Evolutionary conservation across 2,888 invertebrate genomes (phyloP), one percentile per base, ranked within the genome.

Genomic region (Cybosia mesomella): DNA sequence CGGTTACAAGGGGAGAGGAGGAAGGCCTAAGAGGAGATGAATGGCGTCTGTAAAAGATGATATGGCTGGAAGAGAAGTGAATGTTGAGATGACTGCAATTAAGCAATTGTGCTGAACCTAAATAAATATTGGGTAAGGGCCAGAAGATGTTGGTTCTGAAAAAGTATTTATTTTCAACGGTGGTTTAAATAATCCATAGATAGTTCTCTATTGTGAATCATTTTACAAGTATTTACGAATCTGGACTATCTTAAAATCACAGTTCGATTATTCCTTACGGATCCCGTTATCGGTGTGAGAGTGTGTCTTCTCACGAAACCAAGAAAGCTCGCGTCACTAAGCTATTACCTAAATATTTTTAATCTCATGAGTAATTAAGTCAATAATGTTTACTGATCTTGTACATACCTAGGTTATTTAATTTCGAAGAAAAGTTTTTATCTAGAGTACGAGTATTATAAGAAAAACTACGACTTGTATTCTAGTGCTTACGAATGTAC

Each of bases 261-360:
- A 90, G 92, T 91, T 89, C 87, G 85, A 87, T 89, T 82, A 86
- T 85, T 88, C 87, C 84, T 88, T 85, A 85, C 82, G 85, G 86
- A 86, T 89, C 86, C 90, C 89, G 91, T 90, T 91, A 91, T 89
- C 83, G 87, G 85, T 85, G 86, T 84, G 83, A 83, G 89, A 94
- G 93, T 88, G 91, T 88, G 85, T 79, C 83, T 81, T 76, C 87
- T 93, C 94, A 94, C 94, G 94, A 93, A 83, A 87, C 81, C 79
- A 84, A 81, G 86, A 89, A 87, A 87, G 84, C 86, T 86, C 86
- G 87, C 87, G 85, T 84, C 83, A 85, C 53, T 57, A 57, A 61
- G 36, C 58, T 57, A 62, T 34, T 34, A n/a, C n/a, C n/a, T n/a
- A n/a, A n/a, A n/a, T n/a, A 62, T 34, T 55, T 66, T 36, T 66